Evolutionary conservation across 2,113 vertebrate species (phyloP).

Genomic region (Henicopernis longicauda): DNA sequence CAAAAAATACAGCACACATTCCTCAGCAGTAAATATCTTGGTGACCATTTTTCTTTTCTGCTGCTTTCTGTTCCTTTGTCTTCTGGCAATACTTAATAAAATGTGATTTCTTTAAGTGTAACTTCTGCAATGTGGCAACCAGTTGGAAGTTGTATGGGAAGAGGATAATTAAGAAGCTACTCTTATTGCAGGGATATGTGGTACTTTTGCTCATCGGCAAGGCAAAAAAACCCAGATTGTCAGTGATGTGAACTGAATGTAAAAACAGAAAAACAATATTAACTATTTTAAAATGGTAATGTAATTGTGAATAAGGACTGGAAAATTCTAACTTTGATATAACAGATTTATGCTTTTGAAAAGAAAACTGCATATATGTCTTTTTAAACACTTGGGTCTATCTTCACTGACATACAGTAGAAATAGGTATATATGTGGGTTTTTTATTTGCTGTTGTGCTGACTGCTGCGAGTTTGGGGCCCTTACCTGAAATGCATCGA

Average conservation of each 20-base stretch:
- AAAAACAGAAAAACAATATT: not conserved
- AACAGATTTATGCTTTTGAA: not conserved
- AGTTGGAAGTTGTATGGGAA: constrained; percentile 17
- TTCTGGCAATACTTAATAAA: constrained; percentile 70
- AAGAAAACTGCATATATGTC: not conserved
- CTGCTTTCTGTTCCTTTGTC: constrained; percentile 61
- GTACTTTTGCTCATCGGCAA: not conserved
- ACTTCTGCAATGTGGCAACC: constrained; percentile 16
- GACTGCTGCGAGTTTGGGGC: not conserved
- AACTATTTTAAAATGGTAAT: not conserved
- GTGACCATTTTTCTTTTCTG: constrained; percentile 67
- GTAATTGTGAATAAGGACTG: not conserved
- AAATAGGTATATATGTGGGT: not conserved
- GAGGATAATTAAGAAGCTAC: constrained; percentile 30
- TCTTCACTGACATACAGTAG: not conserved
- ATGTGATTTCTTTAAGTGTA: constrained; percentile 42
- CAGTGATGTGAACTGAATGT: not conserved
- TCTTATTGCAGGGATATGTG: not conserved
- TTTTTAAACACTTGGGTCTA: not conserved
- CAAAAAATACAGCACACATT: constrained; percentile 60
- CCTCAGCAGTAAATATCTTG: constrained; percentile 65
- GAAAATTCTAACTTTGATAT: not conserved
- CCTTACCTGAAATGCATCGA: not conserved
- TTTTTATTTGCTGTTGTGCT: not conserved
- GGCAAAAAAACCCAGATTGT: not conserved